Percentiles rank a stretch among this genome's conserved stretches.
phyloP scores from a whole-genome alignment of 2,113 vertebrate species.

The Alexandromys fortis region DNA sequence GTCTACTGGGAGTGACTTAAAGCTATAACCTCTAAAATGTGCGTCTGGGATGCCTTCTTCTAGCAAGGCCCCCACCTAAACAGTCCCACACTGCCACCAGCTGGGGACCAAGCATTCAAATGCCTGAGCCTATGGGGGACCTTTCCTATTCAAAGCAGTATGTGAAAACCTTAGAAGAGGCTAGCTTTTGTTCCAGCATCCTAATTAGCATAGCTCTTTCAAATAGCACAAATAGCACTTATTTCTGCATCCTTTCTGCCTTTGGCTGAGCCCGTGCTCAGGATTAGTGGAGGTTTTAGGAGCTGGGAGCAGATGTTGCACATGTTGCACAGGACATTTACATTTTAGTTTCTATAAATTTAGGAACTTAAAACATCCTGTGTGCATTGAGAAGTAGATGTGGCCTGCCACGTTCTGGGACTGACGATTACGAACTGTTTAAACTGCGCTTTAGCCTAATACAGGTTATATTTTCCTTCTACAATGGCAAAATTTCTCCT shows the following conservation, averaged over 20 bases:
- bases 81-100: not conserved
- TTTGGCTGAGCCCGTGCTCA: not conserved
- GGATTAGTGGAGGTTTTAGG: not conserved
- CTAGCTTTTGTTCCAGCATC: not conserved
- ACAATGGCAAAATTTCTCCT: not conserved
- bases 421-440: not conserved
- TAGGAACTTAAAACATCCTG: not conserved
- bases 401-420: not conserved
- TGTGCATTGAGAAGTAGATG: not conserved
- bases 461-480: not conserved
- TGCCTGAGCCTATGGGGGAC: not conserved
- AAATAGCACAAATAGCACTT: not conserved
- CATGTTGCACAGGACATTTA: not conserved
- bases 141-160: not conserved
- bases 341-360: conserved; percentile 9
- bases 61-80: not conserved
- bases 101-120: not conserved
- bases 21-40: not conserved
- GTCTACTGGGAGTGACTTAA: not conserved
- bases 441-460: not conserved
- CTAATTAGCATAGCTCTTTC: not conserved
- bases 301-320: not conserved
- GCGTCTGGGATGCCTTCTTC: not conserved
- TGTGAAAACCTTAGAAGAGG: not conserved
- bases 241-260: not conserved